Evolutionary conservation across 2,888 invertebrate species (phyloP).

Genomic region (Caprella mutica): DNA sequence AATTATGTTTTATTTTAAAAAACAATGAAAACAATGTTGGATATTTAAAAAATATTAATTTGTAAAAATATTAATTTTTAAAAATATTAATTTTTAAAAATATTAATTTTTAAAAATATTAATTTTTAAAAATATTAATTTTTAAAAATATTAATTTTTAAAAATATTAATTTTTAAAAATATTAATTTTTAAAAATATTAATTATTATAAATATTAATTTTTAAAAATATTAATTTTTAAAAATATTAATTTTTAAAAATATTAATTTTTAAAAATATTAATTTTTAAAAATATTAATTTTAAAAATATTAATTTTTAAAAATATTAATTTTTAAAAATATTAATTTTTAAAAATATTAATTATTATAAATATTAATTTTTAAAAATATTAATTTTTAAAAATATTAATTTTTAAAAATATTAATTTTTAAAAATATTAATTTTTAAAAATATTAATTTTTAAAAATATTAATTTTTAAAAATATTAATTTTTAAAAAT

Average conservation of each 20-base stretch:
- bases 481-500: not conserved
- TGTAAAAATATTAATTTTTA: constrained; percentile 13
- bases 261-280: constrained; percentile 12
- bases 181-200: constrained; percentile 12
- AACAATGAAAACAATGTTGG: no score
- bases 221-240: constrained; percentile 8
- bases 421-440: not conserved
- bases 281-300: not conserved
- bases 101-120: constrained; percentile 15
- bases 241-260: constrained; percentile 11
- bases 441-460: not conserved
- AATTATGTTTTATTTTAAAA: no score
- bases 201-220: not conserved
- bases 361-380: not conserved
- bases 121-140: constrained; percentile 1
- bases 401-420: not conserved
- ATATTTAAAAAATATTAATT: no score
- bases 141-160: not conserved
- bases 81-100: constrained; percentile 15
- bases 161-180: constrained; percentile 7
- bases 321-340: constrained; percentile 7
- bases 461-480: not conserved
- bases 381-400: not conserved
- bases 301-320: not conserved
- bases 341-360: constrained; percentile 2